Conservation (phyloP, 2,797 vertebrate genomes). For the Cuniculus paca region DNA sequence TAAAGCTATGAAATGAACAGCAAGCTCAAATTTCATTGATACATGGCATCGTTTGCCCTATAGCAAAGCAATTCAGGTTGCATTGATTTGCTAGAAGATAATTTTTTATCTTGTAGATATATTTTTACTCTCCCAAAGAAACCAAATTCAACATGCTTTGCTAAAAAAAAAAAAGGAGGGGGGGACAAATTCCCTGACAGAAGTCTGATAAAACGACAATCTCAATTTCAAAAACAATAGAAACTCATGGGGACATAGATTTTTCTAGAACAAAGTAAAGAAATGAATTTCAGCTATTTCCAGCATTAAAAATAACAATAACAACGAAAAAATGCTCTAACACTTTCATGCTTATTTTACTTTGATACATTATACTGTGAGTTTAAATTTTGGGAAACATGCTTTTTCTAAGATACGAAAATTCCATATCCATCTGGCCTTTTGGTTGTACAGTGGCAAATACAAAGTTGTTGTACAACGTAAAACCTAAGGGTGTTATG, state of each 20-base stretch:
- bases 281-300: background rate
- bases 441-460: background rate
- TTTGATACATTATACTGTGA: background rate
- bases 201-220: background rate
- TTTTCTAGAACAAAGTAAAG: slow-evolving; percentile 24
- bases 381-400: background rate
- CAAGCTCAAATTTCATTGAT: background rate
- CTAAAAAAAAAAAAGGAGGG: background rate
- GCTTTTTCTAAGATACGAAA: background rate
- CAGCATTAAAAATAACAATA: background rate
- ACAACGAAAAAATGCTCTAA: background rate
- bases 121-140: background rate
- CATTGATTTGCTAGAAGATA: background rate
- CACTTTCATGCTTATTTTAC: background rate
- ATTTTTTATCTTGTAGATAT: background rate
- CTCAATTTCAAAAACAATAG: background rate
- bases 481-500: background rate
- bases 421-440: background rate
- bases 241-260: background rate
- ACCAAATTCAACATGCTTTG: background rate
- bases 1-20: background rate
- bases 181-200: background rate
- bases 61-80: background rate
- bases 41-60: background rate
- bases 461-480: background rate